Base-by-base conservation (phyloP, 2,797 vertebrate species). In the Microctenopoma steveboyesi region DNA sequence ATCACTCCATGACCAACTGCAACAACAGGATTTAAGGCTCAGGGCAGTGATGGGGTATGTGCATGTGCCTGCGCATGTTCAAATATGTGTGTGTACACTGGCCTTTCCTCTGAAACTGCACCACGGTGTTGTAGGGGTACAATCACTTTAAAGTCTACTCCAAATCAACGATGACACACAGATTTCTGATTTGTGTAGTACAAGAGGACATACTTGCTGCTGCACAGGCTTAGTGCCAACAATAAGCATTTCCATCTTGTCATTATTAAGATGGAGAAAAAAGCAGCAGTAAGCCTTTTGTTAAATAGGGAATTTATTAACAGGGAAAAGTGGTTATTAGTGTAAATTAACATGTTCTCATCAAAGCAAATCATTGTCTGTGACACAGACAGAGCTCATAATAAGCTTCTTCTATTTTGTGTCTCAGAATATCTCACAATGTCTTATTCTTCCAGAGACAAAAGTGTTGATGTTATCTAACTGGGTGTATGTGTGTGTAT, bases 21-120 rank as follows among this genome's bases (percentile, higher is more conserved):
- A 92, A 87, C 86, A 87, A 79, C 82, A 85, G 90, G 90, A 92
- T 90, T 92, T 90, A 86, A 78, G 66, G 77, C 75, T 84, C 55
- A 11, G 72, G 64, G 69, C 78, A 70, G 64, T 71, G 74, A 81
- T 55, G 72, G 75, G 65, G 75, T 27, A 3, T 68, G 46, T 55
- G 35, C 79, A 30, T 69, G 66, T 69, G 69, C 73, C 47, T 49
- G 56, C 45, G 64, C 42, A 42, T 22, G 47, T 47, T 14, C 12
- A 1, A 22, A 56, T 70, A 69, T 67, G 80, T 60, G 12, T 63
- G 64, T 37, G 18, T 55, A 18, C 28, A 53, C 54, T 49, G 72
- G 76, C 48, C 37, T 70, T 60, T 64, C 51, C 72, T 67, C 60
- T 74, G 27, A 54, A 58, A 53, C 69, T 61, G 37, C 12, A 48